Evolutionary conservation across 2,797 vertebrate genomes (phyloP), one percentile per base, ranked within the genome.

Genomic region (Mus minutoides): DNA sequence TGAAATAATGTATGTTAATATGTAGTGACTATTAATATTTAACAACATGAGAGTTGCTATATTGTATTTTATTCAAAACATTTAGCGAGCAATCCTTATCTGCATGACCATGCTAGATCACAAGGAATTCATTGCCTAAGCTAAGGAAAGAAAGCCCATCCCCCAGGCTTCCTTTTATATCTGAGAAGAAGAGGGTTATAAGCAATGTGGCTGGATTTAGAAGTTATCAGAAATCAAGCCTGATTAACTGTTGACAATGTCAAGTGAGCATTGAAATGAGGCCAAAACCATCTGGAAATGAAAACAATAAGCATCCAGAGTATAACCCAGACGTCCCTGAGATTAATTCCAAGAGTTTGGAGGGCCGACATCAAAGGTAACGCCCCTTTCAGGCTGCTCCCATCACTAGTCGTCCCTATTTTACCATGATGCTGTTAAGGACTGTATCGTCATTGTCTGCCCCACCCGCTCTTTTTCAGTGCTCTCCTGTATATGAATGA

Each of bases 401-500:
- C 6, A 29, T 82, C 16, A 56, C 3, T 14, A 52, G 64, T 54
- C 40, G 37, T 58, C 9, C 10, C 2, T 49, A 11, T 64, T 77
- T 31, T 60, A 10, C 4, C 4, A 34, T n/a, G 12, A 8, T 52
- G 10, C 2, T 11, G 0, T 14, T 22, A 26, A 92, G 34, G 11
- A 7, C 5, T 52, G 1, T 4, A 0, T 22, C 13, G 37, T 6
- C 10, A 1, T 6, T 22, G 60, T 11, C 40, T 87, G 29, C 1
- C 76, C 40, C 86, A 4, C 0, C 0, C 73, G 96, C 93, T 29
- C 94, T 22, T 91, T 91, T 78, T 0, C 82, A 99, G 99, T 91
- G 99, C 99, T 40, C 99, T 99, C 54, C 98, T 99, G 17, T 99
- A 99, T 93, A 99, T 99, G 88, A 99, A 99, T 1, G 99, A 99